phyloP scores from a whole-genome alignment of 2,888 invertebrate genomes.

The Perizoma flavofasciatum region DNA sequence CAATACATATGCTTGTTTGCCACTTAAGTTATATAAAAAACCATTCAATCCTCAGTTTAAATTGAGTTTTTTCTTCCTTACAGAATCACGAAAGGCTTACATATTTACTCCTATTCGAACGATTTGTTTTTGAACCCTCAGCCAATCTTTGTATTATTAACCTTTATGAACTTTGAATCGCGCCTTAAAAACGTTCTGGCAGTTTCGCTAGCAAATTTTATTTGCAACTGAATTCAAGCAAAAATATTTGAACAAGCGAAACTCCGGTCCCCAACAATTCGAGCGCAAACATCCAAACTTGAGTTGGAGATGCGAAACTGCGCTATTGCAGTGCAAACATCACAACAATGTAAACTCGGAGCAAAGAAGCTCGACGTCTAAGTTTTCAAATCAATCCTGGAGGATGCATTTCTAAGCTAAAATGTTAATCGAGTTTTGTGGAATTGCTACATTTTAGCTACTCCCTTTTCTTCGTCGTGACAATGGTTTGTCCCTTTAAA shows the following conservation, averaged over 20 bases:
- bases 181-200: not conserved
- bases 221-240: not conserved
- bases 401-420: constrained; percentile 26
- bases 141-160: too few species aligned
- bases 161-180: too few species aligned
- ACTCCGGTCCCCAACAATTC: constrained; percentile 21
- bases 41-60: too few species aligned
- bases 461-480: too few species aligned
- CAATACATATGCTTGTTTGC: too few species aligned
- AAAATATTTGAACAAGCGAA: constrained; percentile 14
- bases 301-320: constrained; percentile 15
- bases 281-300: constrained; percentile 32
- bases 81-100: too few species aligned
- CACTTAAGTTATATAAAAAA: too few species aligned
- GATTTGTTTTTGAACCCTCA: too few species aligned
- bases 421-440: not conserved
- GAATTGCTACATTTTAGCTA: not conserved
- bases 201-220: constrained; percentile 12
- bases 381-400: constrained; percentile 36
- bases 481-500: too few species aligned
- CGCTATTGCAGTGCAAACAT: constrained; percentile 25
- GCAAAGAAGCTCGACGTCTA: constrained; percentile 22
- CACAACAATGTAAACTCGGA: constrained; percentile 26
- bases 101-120: too few species aligned
- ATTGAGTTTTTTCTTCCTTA: too few species aligned